A percentile compares a stretch with the other conserved stretches of the same genome.
Evolutionary conservation across 64 coral and sea anemone species (phyloP).

Genomic region (Pachyseris speciosa): DNA sequence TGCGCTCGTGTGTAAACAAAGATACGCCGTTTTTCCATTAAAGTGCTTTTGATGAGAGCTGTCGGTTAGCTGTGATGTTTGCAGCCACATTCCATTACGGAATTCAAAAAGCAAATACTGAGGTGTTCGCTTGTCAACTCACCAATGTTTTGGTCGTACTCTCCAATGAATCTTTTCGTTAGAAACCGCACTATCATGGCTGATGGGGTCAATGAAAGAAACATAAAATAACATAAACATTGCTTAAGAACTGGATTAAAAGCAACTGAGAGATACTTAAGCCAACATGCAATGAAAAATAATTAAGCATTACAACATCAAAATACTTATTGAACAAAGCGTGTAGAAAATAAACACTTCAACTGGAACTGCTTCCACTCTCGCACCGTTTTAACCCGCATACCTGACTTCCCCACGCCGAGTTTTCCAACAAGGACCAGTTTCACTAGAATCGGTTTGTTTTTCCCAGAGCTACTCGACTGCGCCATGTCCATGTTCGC

Average conservation of each 20-base stretch:
- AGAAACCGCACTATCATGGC: slow-evolving; percentile 80
- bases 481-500: background rate
- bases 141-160: slow-evolving; percentile 80
- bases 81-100: background rate
- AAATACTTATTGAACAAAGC: background rate
- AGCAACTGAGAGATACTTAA: background rate
- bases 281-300: background rate
- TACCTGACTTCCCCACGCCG: slow-evolving; percentile 83
- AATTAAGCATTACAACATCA: no score
- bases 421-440: slow-evolving; percentile 65
- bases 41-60: background rate
- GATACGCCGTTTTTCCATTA: background rate
- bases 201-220: background rate
- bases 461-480: background rate
- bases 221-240: background rate
- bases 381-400: background rate
- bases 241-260: background rate
- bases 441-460: slow-evolving; percentile 50
- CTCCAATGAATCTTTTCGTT: slow-evolving; percentile 85
- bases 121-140: background rate
- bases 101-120: background rate
- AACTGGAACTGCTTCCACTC: background rate
- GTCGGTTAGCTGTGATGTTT: background rate
- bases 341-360: background rate
- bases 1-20: slow-evolving; percentile 22